Conservation (phyloP, 2,113 vertebrate genomes). For the Rafetus swinhoei region DNA sequence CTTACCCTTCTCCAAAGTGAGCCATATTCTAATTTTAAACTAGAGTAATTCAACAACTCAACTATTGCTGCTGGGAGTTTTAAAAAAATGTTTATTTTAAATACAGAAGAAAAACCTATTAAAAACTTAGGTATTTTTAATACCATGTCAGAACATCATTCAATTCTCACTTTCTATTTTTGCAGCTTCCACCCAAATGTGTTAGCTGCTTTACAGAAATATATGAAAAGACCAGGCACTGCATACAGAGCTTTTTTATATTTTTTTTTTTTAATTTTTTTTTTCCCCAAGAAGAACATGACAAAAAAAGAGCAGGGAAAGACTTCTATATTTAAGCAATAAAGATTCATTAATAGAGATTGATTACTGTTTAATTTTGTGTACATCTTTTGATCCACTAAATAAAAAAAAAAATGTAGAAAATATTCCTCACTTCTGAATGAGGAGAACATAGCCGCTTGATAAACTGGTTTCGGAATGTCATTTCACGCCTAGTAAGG, state of each 20-base stretch:
- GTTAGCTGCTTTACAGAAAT: neutral
- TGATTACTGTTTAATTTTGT: neutral
- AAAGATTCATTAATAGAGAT: neutral
- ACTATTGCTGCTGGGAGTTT: neutral
- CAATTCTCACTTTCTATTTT: neutral
- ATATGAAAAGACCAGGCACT: neutral
- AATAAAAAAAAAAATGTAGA: neutral
- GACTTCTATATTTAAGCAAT: neutral
- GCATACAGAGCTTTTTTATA: neutral
- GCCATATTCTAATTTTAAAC: neutral
- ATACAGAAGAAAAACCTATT: neutral
- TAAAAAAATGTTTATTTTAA: neutral
- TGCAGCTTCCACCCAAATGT: neutral
- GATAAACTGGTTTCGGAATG: neutral
- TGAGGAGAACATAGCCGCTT: neutral
- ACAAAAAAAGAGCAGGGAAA: neutral
- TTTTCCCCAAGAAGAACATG: neutral
- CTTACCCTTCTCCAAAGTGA: neutral
- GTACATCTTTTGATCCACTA: neutral
- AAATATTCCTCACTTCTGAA: neutral
- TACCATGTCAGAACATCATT: neutral
- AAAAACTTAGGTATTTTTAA: neutral
- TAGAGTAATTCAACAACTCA: neutral
- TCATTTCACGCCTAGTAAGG: neutral
- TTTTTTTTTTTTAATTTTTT: too few species aligned